Conservation (phyloP, 2,113 vertebrate species). For the Tretioscincus oriximinensis region DNA sequence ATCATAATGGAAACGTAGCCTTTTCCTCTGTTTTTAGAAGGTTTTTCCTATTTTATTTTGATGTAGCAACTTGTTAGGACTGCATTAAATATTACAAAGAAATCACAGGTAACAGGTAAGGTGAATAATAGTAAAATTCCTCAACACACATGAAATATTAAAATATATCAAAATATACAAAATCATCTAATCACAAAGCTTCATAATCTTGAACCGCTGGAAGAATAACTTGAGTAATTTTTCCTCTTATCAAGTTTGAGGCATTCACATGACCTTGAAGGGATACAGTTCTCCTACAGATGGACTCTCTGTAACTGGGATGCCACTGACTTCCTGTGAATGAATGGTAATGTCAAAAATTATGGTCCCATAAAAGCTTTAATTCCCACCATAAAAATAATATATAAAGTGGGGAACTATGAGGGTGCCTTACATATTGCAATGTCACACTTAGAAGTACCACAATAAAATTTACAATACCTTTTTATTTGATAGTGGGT, state of each 20-base stretch:
- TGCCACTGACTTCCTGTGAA: conserved; percentile 64
- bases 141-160: too few relatives aligned
- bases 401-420: conserved; percentile 77
- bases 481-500: conserved; percentile 70
- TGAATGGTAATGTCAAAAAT: conserved; percentile 75
- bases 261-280: conserved; percentile 71
- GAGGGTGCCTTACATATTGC: conserved; percentile 72
- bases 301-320: conserved; percentile 49
- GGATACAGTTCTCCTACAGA: conserved; percentile 52
- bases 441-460: conserved; percentile 72
- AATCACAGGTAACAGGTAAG: too few relatives aligned
- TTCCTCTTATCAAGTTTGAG: conserved; percentile 26
- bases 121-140: too few relatives aligned
- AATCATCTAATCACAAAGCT: background rate
- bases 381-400: conserved; percentile 79
- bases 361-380: conserved; percentile 76
- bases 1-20: too few relatives aligned
- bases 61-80: too few relatives aligned
- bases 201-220: background rate
- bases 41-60: too few relatives aligned
- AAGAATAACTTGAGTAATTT: background rate
- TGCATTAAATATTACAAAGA: too few relatives aligned
- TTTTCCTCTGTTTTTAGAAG: too few relatives aligned
- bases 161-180: background rate
- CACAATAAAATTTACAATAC: conserved; percentile 73